These are phyloP conservation scores for Lasioglossum marginatum DNA, from an alignment of 2,888 invertebrate species.

Conservation along the genomic window DNA sequence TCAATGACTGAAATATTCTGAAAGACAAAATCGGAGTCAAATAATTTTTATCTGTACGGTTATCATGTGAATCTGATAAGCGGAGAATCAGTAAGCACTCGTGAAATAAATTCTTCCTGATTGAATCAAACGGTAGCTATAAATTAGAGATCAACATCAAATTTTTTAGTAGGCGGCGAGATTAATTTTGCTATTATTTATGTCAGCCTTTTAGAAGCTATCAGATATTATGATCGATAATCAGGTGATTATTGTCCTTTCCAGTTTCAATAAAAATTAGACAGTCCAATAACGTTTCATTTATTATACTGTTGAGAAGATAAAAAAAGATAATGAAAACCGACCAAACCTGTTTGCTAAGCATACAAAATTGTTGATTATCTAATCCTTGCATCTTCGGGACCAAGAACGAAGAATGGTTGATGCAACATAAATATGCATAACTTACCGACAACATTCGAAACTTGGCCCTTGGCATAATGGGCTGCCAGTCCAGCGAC, in stretches of 20 bases:
- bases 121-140: neutral
- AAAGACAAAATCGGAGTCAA: neutral
- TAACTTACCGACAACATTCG: slow-evolving; percentile 22
- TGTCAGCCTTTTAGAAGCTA: neutral
- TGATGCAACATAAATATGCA: neutral
- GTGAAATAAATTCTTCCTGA: neutral
- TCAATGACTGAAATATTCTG: neutral
- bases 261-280: too few species aligned
- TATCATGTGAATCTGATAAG: neutral
- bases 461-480: neutral
- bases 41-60: too few species aligned
- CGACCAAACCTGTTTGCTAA: neutral
- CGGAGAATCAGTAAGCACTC: neutral
- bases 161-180: neutral
- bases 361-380: neutral
- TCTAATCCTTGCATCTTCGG: neutral
- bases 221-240: too few species aligned
- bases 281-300: neutral
- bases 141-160: neutral
- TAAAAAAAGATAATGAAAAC: neutral
- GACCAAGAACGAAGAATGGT: neutral
- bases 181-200: neutral
- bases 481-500: slow-evolving; percentile 4
- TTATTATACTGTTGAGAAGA: neutral
- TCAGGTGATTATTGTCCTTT: neutral